Percentiles rank a stretch among this genome's conserved stretches.
These are phyloP conservation scores for Poeciliopsis gracilis DNA, from an alignment of 2,797 vertebrate genomes.

Conservation along the genomic window DNA sequence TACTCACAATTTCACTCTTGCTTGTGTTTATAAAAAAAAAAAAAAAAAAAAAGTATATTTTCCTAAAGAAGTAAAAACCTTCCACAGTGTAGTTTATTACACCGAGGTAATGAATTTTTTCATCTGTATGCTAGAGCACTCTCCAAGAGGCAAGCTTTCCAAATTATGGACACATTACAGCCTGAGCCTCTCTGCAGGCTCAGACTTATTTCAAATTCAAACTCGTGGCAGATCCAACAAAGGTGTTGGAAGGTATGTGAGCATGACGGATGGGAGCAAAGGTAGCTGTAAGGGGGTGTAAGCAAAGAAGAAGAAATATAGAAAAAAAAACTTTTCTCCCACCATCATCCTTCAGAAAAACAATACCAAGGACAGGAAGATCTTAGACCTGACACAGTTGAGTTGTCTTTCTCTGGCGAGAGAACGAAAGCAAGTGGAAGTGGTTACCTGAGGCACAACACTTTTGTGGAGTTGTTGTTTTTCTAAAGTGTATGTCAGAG, in stretches of 20 bases:
- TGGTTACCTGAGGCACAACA: slow-evolving; percentile 13
- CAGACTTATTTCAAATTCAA: slow-evolving; percentile 42
- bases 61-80: neutral
- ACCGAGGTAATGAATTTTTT: neutral
- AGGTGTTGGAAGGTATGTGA: slow-evolving; percentile 48
- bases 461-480: neutral
- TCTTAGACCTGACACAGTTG: slow-evolving; percentile 37
- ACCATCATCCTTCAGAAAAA: slow-evolving; percentile 33
- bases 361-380: slow-evolving; percentile 15
- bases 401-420: slow-evolving; percentile 29
- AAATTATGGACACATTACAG: slow-evolving; percentile 47
- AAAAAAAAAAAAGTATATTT: neutral
- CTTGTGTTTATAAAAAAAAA: neutral
- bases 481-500: slow-evolving; percentile 23
- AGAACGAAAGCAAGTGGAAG: slow-evolving; percentile 23
- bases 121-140: slow-evolving; percentile 9
- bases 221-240: slow-evolving; percentile 30
- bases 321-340: slow-evolving; percentile 26
- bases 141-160: slow-evolving; percentile 36
- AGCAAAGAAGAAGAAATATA: slow-evolving; percentile 10
- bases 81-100: neutral
- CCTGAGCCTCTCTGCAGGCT: slow-evolving; percentile 26
- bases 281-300: slow-evolving; percentile 31
- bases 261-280: slow-evolving; percentile 49
- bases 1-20: neutral